Percentiles rank a stretch among this genome's conserved stretches.
Evolutionary conservation across 2,797 vertebrate species (phyloP).

Genomic region (Sylvia borin): DNA sequence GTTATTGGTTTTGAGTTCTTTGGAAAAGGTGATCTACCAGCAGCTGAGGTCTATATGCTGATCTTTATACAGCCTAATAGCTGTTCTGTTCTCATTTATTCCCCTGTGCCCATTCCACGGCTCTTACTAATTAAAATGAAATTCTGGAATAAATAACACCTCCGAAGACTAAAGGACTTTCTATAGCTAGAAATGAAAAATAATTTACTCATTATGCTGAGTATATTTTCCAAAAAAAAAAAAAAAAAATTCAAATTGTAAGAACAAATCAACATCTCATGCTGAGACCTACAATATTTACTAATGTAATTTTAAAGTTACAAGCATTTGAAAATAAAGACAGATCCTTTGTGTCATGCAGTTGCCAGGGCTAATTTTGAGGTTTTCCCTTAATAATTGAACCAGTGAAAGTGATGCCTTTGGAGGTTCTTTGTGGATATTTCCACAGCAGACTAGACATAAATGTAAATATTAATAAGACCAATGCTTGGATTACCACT

Average conservation of each 20-base stretch:
- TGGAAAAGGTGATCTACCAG: not conserved
- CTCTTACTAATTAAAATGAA: not conserved
- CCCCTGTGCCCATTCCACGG: not conserved
- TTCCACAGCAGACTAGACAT: not conserved
- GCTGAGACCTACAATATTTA: not conserved
- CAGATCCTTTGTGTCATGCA: not conserved
- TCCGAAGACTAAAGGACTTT: not conserved
- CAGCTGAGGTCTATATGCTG: not conserved
- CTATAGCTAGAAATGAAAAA: not conserved
- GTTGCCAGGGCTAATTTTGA: not conserved
- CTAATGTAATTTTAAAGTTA: not conserved
- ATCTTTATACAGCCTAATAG: not conserved
- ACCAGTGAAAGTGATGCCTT: not conserved
- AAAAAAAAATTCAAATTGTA: not conserved
- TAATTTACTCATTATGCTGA: not conserved
- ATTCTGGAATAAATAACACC: not conserved
- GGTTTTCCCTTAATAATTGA: not conserved
- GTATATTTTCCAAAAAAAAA: not conserved
- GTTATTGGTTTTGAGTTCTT: not conserved
- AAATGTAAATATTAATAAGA: not conserved
- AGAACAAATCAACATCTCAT: not conserved
- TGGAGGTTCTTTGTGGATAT: not conserved
- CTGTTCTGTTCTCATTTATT: not conserved
- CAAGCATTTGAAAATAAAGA: not conserved
- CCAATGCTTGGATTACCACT: not conserved